Conservation (phyloP, 2,797 vertebrate genomes). For the Hydrocynus forskahlii region DNA sequence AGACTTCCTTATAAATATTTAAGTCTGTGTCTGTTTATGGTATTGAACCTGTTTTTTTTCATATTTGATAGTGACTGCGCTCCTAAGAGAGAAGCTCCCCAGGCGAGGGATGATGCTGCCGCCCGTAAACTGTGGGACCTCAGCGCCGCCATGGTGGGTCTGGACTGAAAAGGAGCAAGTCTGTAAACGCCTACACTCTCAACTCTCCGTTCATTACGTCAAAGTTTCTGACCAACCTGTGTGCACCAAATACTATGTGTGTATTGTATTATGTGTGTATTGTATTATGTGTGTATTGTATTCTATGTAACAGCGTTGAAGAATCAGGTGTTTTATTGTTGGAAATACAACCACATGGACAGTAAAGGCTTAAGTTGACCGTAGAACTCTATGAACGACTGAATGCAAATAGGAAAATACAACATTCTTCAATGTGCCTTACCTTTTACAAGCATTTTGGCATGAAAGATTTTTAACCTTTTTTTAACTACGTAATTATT, state of each 20-base stretch:
- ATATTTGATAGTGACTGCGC: constrained; percentile 72
- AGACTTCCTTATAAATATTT: too few relatives aligned
- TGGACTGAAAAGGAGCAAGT: constrained; percentile 58
- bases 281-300: too few relatives aligned
- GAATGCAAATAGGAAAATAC: too few relatives aligned
- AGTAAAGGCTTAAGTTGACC: too few relatives aligned
- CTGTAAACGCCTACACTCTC: too few relatives aligned
- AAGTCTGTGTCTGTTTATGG: too few relatives aligned
- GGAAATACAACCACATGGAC: background rate
- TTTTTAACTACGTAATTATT: too few relatives aligned
- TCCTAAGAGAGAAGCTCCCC: constrained; percentile 66
- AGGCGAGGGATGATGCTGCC: constrained; percentile 68
- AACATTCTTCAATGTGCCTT: too few relatives aligned
- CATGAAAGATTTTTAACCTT: too few relatives aligned
- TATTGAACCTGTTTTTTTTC: background rate
- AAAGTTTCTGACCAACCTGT: background rate
- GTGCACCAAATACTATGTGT: background rate
- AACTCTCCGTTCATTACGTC: background rate
- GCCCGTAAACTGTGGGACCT: constrained; percentile 78
- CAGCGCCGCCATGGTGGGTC: constrained; percentile 75
- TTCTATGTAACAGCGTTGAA: background rate
- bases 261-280: background rate
- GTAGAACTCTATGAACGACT: too few relatives aligned
- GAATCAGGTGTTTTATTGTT: background rate
- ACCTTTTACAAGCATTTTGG: too few relatives aligned